Base-by-base conservation (phyloP, 2,888 invertebrate genomes). In the Sarcophaga carnaria region DNA sequence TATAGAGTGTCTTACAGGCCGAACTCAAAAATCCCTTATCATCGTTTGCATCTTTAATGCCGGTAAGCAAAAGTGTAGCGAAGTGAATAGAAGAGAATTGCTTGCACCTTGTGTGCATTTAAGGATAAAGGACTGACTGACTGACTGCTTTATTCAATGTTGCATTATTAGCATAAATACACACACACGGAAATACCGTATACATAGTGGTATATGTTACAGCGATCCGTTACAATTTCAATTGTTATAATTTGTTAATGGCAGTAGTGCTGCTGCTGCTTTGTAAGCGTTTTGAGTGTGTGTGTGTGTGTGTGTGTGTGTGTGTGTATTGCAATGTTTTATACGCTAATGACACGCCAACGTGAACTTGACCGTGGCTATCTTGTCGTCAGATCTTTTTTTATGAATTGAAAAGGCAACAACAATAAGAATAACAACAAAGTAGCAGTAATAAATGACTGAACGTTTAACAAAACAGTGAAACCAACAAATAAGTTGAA, bases 311-410 rank as follows among this genome's bases (percentile, higher is more conserved):
- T n/a, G n/a, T n/a, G 47, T 10, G 47, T 63, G 54, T 64, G 47
- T 62, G 20, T 20, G 14, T 54, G 54, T 69, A 74, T 82, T 88
- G 88, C 87, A 86, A 63, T 87, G 83, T 89, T 89, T 89, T 89
- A 88, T 88, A 88, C 91, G 91, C 90, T 90, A 90, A 90, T 90
- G 90, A 90, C 88, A 90, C 90, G 89, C 89, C 82, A 91, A 89
- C 90, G 91, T 92, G 92, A 92, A 92, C 92, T 92, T 92, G 92
- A 92, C 92, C 92, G 91, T 92, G 91, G 92, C 92, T 92, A 92
- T 92, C 92, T 88, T 72, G 87, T 88, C 74, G 69, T 83, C 87
- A 85, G 89, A 89, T 89, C 89, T 88, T 79, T 75, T 75, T 37
- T 76, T 75, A 47, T 74, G 74, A 80, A 85, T 62, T 62, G 3